A percentile compares a stretch with the other conserved stretches of the same genome.
These are phyloP conservation scores for Larimichthys polyactis DNA, from an alignment of 2,113 vertebrate species.

Conservation along the genomic window DNA sequence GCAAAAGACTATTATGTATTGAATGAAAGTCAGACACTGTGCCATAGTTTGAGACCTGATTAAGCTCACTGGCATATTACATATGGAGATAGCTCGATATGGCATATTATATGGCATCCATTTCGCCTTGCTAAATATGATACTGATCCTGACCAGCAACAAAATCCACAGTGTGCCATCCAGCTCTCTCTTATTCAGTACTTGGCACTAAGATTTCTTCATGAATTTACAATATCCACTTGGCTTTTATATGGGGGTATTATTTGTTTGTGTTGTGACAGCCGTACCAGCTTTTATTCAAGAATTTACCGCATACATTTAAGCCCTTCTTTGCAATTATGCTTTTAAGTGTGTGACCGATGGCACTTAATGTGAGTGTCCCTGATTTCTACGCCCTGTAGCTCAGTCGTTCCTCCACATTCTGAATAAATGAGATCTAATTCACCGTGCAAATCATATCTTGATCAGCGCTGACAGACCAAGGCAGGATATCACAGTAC, in stretches of 20 bases:
- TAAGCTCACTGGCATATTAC: too few species aligned
- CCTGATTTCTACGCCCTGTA: constrained; percentile 42
- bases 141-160: too few species aligned
- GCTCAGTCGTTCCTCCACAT: constrained; percentile 24
- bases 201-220: too few species aligned
- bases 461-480: constrained; percentile 55
- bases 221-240: neutral
- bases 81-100: too few species aligned
- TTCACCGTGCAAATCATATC: constrained; percentile 66
- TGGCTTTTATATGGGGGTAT: neutral
- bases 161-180: too few species aligned
- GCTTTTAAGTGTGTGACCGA: constrained; percentile 41
- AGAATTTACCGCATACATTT: constrained; percentile 14
- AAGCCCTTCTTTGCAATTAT: constrained; percentile 44
- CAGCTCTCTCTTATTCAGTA: too few species aligned
- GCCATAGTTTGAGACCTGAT: too few species aligned
- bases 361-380: constrained; percentile 42
- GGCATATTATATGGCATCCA: too few species aligned
- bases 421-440: constrained; percentile 62
- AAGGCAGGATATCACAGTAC: constrained; percentile 39
- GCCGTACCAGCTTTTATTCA: neutral
- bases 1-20: too few species aligned
- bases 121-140: too few species aligned
- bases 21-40: too few species aligned
- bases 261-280: constrained; percentile 28